phyloP scores from a whole-genome alignment of 2,888 invertebrate species.

The Orchesellides sinensis region DNA sequence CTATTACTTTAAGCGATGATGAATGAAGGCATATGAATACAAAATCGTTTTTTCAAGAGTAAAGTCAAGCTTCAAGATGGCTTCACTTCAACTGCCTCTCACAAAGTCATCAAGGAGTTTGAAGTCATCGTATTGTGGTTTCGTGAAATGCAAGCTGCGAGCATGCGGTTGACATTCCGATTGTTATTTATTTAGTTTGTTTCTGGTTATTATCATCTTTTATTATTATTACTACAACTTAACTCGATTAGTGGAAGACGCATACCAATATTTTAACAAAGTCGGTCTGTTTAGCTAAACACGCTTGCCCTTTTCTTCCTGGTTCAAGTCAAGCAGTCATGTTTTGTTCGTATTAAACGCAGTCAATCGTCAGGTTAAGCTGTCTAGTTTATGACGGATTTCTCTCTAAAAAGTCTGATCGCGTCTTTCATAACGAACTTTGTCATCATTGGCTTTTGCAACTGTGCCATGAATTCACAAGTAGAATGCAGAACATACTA shows the following conservation, averaged over 20 bases:
- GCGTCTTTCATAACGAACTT: too few species aligned
- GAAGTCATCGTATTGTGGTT: slow-evolving; percentile 12
- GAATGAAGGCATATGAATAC: neutral
- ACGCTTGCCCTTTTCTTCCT: neutral
- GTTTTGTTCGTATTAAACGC: too few species aligned
- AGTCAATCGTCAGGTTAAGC: too few species aligned
- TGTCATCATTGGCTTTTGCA: too few species aligned
- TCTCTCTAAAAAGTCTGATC: too few species aligned
- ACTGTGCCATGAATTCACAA: too few species aligned
- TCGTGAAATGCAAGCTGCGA: neutral
- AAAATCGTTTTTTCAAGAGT: neutral
- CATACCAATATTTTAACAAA: too few species aligned
- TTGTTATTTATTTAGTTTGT: slow-evolving; percentile 37
- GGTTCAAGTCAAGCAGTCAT: neutral
- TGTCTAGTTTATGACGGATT: too few species aligned
- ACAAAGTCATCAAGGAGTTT: too few species aligned
- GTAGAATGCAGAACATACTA: too few species aligned
- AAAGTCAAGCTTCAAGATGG: neutral
- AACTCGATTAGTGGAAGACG: slow-evolving; percentile 33
- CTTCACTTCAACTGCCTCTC: neutral
- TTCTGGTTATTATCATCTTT: slow-evolving; percentile 48
- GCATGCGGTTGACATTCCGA: slow-evolving; percentile 26
- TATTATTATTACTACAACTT: slow-evolving; percentile 33
- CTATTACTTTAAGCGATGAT: slow-evolving; percentile 32
- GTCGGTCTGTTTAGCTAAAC: neutral